Conservation (phyloP, 2,113 vertebrate species). For the Fregata magnificens region DNA sequence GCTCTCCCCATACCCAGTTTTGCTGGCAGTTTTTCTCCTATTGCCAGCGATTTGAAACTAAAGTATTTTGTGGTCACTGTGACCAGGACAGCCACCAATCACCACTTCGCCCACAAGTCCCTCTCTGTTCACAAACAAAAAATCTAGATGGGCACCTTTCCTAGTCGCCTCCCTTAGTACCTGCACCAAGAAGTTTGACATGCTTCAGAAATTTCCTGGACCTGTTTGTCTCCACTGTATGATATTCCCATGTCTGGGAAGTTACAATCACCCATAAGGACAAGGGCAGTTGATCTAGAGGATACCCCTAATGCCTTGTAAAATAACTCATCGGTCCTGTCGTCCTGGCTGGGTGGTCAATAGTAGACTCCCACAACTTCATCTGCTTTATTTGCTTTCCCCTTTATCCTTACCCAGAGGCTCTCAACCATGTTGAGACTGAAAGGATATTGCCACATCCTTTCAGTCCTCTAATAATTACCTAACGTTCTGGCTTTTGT, state of each 20-base stretch:
- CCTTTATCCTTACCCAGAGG: background rate
- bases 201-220: background rate
- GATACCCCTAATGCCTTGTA: background rate
- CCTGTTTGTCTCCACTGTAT: background rate
- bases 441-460: background rate
- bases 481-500: background rate
- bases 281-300: background rate
- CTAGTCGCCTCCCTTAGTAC: rapidly evolving
- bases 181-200: background rate
- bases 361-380: background rate
- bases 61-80: background rate
- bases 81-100: background rate
- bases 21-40: background rate
- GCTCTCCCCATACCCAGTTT: background rate
- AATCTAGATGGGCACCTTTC: background rate
- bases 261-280: background rate
- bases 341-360: background rate
- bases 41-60: background rate
- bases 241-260: background rate
- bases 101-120: background rate
- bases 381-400: background rate
- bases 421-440: background rate
- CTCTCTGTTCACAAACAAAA: background rate
- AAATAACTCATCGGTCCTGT: background rate
- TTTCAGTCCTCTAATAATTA: background rate